Base-by-base conservation (phyloP, 2,113 vertebrate species). In the Cavia aperea region DNA sequence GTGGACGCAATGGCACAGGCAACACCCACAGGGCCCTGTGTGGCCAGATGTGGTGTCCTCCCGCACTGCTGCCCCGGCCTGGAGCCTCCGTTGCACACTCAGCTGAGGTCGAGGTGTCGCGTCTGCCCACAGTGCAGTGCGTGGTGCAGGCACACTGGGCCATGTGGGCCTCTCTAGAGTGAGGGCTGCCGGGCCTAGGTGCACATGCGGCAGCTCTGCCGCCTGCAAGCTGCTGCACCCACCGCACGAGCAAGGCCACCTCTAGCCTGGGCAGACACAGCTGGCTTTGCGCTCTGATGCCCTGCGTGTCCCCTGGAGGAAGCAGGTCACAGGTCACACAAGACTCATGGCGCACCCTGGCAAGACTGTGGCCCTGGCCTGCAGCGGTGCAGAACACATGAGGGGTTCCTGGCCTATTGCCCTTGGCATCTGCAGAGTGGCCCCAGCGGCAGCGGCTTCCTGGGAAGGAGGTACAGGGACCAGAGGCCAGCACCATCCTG, bases 201-300 rank as follows among this genome's bases (percentile, higher is more conserved):
- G 60, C 79, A n/a, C 15, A 72, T 39, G 46, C 7, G 73, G 49
- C 65, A 82, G 66, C 73, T 24, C 33, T 39, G 18, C n/a, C 12
- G 21, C 12, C 2, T 0, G 68, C 58, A 58, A 46, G 70, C 43
- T 13, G 5, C 26, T 4, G 54, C 51, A 29, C 43, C 10, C 3
- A 3, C 1, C 18, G 46, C 70, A 8, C 14, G 5, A 12, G 31
- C 49, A 26, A 19, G 0, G 1, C 51, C 12, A 14, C 70, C 81
- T 43, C 18, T 54, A 0, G 36, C 56, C 26, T 68, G 26, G 51
- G 4, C 7, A 49, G 24, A 3, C 21, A 49, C 1, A 16, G 49
- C 10, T 2, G 12, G 77, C 11, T 62, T 54, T 3, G 4, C 16
- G 10, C 2, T 5, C 72, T 46, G 29, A 29, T 39, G 72, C 16